Percentiles rank a stretch among this genome's conserved stretches.
Evolutionary conservation across 35 echinoderm and acorn worm species (phyloP).

Genomic region (Acanthaster planci): DNA sequence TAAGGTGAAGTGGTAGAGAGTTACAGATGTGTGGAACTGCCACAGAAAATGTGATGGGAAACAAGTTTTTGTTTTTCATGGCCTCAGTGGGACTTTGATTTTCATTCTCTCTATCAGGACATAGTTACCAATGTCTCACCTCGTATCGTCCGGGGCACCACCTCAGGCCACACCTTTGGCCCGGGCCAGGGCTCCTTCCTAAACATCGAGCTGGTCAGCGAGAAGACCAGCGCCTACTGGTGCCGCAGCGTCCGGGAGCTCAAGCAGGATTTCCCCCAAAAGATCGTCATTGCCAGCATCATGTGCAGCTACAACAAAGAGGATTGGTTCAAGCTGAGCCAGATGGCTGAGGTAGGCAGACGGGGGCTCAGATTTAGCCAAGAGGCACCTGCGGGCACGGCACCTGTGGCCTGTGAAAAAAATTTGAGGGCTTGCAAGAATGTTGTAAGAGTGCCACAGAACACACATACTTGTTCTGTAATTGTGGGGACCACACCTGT

Average conservation of each 20-base stretch:
- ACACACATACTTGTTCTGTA: too few relatives aligned
- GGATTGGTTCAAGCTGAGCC: constrained; percentile 88
- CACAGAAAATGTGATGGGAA: too few relatives aligned
- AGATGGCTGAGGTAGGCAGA: constrained; percentile 90
- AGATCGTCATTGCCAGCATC: constrained; percentile 84
- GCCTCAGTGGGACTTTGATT: too few relatives aligned
- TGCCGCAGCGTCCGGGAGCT: constrained; percentile 82
- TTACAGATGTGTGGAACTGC: too few relatives aligned
- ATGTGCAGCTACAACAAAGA: constrained; percentile 98
- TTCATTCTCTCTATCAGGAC: constrained; percentile 56
- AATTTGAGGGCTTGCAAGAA: too few relatives aligned
- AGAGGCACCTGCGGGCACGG: too few relatives aligned
- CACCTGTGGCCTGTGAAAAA: too few relatives aligned
- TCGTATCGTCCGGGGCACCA: constrained; percentile 93
- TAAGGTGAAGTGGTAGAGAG: too few relatives aligned
- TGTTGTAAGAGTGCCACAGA: too few relatives aligned
- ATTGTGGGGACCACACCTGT: too few relatives aligned
- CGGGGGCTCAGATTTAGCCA: too few relatives aligned
- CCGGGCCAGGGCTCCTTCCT: constrained; percentile 97
- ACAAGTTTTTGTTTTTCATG: too few relatives aligned
- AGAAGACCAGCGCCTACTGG: constrained; percentile 98
- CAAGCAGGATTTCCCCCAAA: constrained; percentile 80
- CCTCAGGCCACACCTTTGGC: constrained; percentile 76
- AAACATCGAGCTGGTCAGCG: constrained; percentile 98
- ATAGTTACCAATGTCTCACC: constrained; percentile 93